These are phyloP conservation scores for Sprattus sprattus DNA, from an alignment of 2,113 vertebrate species.

Conservation along the genomic window DNA sequence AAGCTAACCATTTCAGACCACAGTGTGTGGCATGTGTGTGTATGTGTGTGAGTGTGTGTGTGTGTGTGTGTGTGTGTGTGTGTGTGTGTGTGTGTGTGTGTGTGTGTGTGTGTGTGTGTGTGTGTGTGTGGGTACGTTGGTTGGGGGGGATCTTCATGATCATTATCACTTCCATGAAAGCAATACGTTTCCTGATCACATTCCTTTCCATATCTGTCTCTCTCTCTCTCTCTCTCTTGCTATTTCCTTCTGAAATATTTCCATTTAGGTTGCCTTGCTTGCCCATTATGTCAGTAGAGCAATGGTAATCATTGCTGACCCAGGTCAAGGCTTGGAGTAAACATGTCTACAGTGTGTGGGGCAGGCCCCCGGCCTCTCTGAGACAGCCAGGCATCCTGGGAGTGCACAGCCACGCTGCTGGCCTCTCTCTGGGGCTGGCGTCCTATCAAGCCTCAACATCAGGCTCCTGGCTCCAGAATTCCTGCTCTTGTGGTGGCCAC, in stretches of 20 bases:
- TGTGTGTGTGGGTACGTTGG: slow-evolving; percentile 13
- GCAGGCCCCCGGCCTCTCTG: not conserved
- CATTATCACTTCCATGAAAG: not conserved
- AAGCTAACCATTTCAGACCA: not conserved
- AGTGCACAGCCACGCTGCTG: not conserved
- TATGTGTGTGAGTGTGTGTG: not conserved
- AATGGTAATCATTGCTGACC: slow-evolving; percentile 47
- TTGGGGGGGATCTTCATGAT: not conserved
- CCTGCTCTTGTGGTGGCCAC: slow-evolving; percentile 5
- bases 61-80: not conserved
- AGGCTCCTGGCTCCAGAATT: slow-evolving; percentile 46
- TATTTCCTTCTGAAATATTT: not conserved
- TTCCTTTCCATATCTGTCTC: slow-evolving; percentile 15
- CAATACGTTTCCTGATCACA: slow-evolving; percentile 1
- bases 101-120: not conserved
- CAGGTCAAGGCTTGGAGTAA: slow-evolving; percentile 39
- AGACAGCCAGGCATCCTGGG: slow-evolving; percentile 20
- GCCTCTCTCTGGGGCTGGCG: slow-evolving; percentile 2
- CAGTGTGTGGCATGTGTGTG: not conserved
- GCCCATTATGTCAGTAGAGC: slow-evolving; percentile 38
- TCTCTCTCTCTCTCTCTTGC: slow-evolving; percentile 8
- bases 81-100: not conserved
- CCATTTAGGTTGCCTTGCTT: slow-evolving; percentile 16
- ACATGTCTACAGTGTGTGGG: slow-evolving; percentile 36
- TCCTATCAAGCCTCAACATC: slow-evolving; percentile 46